A percentile compares a stretch with the other conserved stretches of the same genome.
phyloP scores from a whole-genome alignment of 1,140 invertebrate species.

The Branchinecta lindahli region DNA sequence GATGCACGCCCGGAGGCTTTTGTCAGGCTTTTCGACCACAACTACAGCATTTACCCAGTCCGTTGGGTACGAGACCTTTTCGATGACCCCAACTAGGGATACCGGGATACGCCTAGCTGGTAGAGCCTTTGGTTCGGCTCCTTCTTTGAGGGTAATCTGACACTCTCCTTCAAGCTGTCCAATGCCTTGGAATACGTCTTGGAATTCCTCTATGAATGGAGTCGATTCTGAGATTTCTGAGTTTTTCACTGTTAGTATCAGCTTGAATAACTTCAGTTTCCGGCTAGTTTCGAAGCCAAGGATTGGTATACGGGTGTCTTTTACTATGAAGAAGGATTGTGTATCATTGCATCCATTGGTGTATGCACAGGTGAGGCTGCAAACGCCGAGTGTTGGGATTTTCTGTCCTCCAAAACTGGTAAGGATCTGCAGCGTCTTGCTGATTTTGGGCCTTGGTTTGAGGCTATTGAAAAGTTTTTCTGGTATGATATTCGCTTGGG shows the following conservation, averaged over 20 bases:
- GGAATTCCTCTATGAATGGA: no score
- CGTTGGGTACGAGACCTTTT: slow-evolving; percentile 26
- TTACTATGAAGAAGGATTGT: slow-evolving; percentile 4
- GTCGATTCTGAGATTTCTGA: no score
- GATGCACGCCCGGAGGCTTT: slow-evolving; percentile 29
- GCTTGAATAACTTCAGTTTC: no score
- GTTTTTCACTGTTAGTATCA: no score
- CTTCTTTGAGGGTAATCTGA: no score
- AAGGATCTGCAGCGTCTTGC: slow-evolving; percentile 4
- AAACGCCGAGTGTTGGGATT: slow-evolving; percentile 4
- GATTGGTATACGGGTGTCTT: slow-evolving; percentile 5
- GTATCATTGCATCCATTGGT: background rate
- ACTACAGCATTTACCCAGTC: slow-evolving; percentile 33
- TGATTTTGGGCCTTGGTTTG: slow-evolving; percentile 8
- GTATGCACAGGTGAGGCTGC: slow-evolving; percentile 3
- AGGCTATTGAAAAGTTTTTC: slow-evolving; percentile 1
- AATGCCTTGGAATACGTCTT: no score
- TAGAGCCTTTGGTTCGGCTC: no score
- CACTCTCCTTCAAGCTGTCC: no score
- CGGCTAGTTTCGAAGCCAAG: no score
- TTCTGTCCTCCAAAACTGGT: slow-evolving; percentile 5
- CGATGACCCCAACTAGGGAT: no score
- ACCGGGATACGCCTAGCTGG: no score
- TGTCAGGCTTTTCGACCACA: slow-evolving; percentile 29
- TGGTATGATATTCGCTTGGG: slow-evolving; percentile 5